Base-by-base conservation (phyloP, 1,140 invertebrate genomes). In the Pogonomyrmex californicus region DNA sequence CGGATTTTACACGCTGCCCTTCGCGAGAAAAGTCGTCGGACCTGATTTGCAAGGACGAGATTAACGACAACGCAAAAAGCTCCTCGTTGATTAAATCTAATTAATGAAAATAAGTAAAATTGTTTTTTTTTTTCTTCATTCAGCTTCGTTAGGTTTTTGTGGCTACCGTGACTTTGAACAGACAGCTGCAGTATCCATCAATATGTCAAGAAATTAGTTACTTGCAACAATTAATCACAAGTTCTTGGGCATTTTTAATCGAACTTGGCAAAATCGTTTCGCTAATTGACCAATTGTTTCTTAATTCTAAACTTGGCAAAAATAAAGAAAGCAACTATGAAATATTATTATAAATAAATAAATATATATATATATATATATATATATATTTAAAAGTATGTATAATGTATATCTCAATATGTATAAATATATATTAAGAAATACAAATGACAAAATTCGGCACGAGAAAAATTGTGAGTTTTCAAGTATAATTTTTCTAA, bases 221-320 rank as follows among this genome's bases (percentile, higher is more conserved):
- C 9, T 12, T 36, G n/a, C 14, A 5, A 30, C n/a, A 33, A 30
- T 60, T 44, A 12, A 30, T 41, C 9, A 12, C 36, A 10, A 75
- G 1, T 73, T 12, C 4, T 58, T 41, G 7, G 6, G 23, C 12
- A 56, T 38, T 4, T 75, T 10, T 14, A 23, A 36, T 54, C 33
- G 17, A 73, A 58, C n/a, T 58, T 58, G n/a, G n/a, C 14, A 58
- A 41, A n/a, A 7, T 36, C 5, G 2, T 30, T 71, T 49, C 44
- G 30, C 7, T 51, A 33, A 30, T 23, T 58, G n/a, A 41, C 71
- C 9, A 4, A 44, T 41, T 4, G 33, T 2, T 62, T 44, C 38
- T 78, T 30, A 10, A 65, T 66, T 12, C 62, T 30, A 17, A 51
- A 54, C 44, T 68, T 41, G 62, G 36, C 62, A 17, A 30, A 66